Percentiles rank a stretch among this genome's conserved stretches.
Conservation (phyloP, 1,140 invertebrate species). For the Pantala flavescens region DNA sequence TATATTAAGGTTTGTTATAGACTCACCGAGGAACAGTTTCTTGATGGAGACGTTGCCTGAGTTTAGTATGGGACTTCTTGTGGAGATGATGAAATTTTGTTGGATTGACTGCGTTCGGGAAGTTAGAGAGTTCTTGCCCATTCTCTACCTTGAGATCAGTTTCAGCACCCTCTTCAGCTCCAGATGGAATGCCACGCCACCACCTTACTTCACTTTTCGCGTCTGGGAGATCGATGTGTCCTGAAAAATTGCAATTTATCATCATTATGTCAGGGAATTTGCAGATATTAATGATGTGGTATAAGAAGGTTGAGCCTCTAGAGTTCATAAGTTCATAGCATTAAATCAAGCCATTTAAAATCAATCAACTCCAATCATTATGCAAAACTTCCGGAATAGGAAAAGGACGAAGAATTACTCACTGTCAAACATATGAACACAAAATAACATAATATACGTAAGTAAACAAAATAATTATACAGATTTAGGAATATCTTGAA, state of each 20-base stretch:
- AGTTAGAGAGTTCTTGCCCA: slow-evolving; percentile 34
- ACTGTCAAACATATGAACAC: too few relatives aligned
- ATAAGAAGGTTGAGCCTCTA: too few relatives aligned
- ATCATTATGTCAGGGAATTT: background rate
- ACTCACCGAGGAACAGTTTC: background rate
- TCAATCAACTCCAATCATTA: too few relatives aligned
- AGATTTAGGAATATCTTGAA: too few relatives aligned
- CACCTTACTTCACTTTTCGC: slow-evolving; percentile 54
- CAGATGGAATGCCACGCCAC: slow-evolving; percentile 35
- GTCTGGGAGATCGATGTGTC: slow-evolving; percentile 54
- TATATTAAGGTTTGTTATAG: too few relatives aligned
- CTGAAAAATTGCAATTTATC: slow-evolving; percentile 27
- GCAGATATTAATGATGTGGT: too few relatives aligned
- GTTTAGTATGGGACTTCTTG: background rate
- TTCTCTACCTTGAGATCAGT: slow-evolving; percentile 40
- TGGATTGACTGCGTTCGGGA: slow-evolving; percentile 36
- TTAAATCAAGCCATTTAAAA: too few relatives aligned
- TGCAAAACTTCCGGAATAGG: too few relatives aligned
- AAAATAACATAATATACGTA: too few relatives aligned
- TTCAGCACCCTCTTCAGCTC: background rate
- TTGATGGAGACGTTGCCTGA: background rate
- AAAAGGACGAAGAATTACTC: too few relatives aligned
- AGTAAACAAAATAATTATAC: too few relatives aligned
- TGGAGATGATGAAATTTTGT: slow-evolving; percentile 11
- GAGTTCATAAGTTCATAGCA: too few relatives aligned